Base-by-base conservation (phyloP, 2,113 vertebrate species). In the Salvelinus fontinalis region DNA sequence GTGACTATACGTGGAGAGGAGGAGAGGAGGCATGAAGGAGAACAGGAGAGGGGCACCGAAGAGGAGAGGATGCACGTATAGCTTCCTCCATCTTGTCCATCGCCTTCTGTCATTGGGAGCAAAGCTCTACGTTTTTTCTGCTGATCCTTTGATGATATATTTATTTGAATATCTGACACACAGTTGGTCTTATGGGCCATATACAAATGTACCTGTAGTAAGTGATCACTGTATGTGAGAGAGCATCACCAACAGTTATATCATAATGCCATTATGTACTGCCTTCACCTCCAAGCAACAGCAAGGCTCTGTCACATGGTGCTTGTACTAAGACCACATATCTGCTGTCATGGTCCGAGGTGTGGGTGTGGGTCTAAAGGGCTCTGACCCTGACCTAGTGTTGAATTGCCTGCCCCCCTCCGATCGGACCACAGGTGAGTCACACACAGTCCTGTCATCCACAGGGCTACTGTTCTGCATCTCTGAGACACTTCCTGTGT, bases 11-110 rank as follows among this genome's bases (percentile, higher is more conserved):
- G 29, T 31, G 29, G 29, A 31, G 29, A 31, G 29, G 29, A 31
- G 29, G 29, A 5, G 29, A 31, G 29, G 29, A 31, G 29, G 29
- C 4, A 31, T 31, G 0, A 31, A 31, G 29, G 29, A 31, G 29
- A 31, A 5, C 29, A 31, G 29, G 29, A 31, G 4, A 31, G 29
- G 4, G 29, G 83, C 76, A 79, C 39, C 1, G 1, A 6, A 20
- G 29, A 84, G 81, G 80, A 83, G 77, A 79, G 80, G 34, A 39
- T 8, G 34, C 34, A 11, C 2, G 8, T 44, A 5, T 54, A 54
- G 12, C 49, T 54, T 54, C 49, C 14, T 14, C 12, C 12, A 51
- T 16, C 49, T 16, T 51, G 3, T 51, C 14, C 1, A 16, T 54
- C 2, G 1, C 14, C 14, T 54, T 54, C 49, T 5, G 12, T 54